Base-by-base conservation (phyloP, 1,140 invertebrate species). In the Phthorimaea operculella region DNA sequence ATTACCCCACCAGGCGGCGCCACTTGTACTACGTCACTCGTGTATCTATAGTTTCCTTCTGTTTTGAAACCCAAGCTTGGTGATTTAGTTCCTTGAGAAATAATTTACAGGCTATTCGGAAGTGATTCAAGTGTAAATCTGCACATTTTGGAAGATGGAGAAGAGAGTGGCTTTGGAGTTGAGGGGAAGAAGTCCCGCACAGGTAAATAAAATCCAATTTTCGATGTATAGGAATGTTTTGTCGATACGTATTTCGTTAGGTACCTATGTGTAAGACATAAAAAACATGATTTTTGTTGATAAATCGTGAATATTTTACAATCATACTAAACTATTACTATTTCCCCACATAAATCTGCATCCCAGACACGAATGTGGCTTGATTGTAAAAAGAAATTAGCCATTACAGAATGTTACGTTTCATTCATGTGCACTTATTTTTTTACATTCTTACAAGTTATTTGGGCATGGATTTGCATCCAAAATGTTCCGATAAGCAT, bases 151-250 rank as follows among this genome's bases (percentile, higher is more conserved):
- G 68, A 81, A 84, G 79, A 97, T 97, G 95, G 95, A 96, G 88
- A 96, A 97, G 78, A 90, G 95, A 86, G 92, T 97, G 89, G 92
- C 94, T 74, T 89, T 97, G 73, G 95, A 97, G 86, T 92, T 93
- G 86, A 88, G 94, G 69, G 94, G 94, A 79, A 92, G 90, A 78
- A 91, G 89, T 77, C 90, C 94, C 63, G 90, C 89, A 74, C 90
- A 95, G 88, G 95, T 96, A 89, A 91, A 91, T 87, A 70, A 68
- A 69, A 68, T 73, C 62, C 64, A 62, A 68, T 70, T 79, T 75
- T 74, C 70, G 65, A 71, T 77, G 60, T 72, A 76, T 72, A 74
- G 76, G 76, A 85, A 83, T 85, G 83, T 85, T 86, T 86, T 82
- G 83, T 86, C 83, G 80, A 86, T 85, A 86, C 79, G 72, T 81